These are phyloP conservation scores for Epicauta chinensis DNA, from an alignment of 1,140 invertebrate genomes.

Conservation along the genomic window DNA sequence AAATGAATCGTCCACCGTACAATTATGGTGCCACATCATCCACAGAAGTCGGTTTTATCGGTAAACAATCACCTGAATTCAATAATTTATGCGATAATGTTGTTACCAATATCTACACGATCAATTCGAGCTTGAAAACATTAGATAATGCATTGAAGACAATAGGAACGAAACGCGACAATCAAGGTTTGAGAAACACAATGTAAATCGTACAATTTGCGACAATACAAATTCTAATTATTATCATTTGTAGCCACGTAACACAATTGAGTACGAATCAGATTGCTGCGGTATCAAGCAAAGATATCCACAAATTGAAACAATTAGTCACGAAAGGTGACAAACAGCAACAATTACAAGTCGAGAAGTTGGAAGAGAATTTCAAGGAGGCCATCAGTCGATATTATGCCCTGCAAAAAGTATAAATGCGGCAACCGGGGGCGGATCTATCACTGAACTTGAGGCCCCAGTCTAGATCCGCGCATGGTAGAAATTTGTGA, in stretches of 20 bases:
- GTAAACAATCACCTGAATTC: constrained; percentile 66
- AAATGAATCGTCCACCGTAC: constrained; percentile 16
- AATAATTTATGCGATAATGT: constrained; percentile 69
- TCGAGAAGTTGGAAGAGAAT: constrained; percentile 72
- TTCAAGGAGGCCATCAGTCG: constrained; percentile 72
- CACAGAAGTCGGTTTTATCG: constrained; percentile 41
- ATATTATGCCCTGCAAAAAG: constrained; percentile 74
- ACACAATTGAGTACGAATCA: constrained; percentile 73
- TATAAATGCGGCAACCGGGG: too few relatives aligned
- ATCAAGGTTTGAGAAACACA: constrained; percentile 55
- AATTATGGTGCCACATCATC: constrained; percentile 38
- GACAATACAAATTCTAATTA: background rate
- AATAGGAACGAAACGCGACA: constrained; percentile 72
- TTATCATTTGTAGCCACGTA: constrained; percentile 61
- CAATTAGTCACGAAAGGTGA: constrained; percentile 59
- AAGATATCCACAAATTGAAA: constrained; percentile 64
- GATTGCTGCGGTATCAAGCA: constrained; percentile 64
- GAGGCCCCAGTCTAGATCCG: too few relatives aligned
- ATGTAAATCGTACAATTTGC: constrained; percentile 48
- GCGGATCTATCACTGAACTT: too few relatives aligned
- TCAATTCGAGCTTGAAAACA: constrained; percentile 61
- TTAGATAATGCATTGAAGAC: constrained; percentile 68
- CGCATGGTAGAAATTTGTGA: too few relatives aligned
- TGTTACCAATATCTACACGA: constrained; percentile 69
- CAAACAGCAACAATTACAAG: constrained; percentile 73